Conservation (phyloP, 2,797 vertebrate genomes). For the Gallinago nigripennis region DNA sequence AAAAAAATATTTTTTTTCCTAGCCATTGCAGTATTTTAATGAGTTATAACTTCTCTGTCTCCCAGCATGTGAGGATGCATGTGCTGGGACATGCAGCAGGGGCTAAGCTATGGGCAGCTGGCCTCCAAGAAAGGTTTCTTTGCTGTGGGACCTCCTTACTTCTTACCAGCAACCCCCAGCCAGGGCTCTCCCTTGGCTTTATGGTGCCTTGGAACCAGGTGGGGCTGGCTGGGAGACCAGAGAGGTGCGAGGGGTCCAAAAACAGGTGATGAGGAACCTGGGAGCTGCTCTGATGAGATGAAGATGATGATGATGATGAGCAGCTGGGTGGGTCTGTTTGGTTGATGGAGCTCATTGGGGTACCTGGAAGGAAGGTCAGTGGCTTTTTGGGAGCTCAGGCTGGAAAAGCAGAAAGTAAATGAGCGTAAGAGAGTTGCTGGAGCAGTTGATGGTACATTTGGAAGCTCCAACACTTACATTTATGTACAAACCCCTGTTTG, state of each 20-base stretch:
- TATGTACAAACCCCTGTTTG: not conserved
- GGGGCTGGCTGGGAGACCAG: not conserved
- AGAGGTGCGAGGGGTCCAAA: not conserved
- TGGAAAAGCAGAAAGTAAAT: not conserved
- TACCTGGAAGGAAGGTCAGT: no score
- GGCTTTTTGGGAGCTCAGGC: not conserved
- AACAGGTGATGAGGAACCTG: not conserved
- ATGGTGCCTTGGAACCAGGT: not conserved
- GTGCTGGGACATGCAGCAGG: not conserved
- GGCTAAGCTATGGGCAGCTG: not conserved
- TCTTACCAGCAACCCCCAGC: not conserved
- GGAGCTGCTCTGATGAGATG: not conserved
- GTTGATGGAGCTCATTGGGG: not conserved
- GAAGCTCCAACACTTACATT: not conserved
- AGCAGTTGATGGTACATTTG: rapidly evolving
- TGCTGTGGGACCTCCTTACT: not conserved
- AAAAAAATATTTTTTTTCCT: not conserved
- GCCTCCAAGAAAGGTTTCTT: not conserved
- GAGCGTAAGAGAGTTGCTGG: not conserved
- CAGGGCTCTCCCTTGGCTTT: not conserved
- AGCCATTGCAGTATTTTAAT: not conserved
- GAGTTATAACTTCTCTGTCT: not conserved
- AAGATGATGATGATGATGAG: not conserved
- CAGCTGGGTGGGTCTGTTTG: not conserved
- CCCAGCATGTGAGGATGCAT: not conserved